A percentile compares a stretch with the other conserved stretches of the same genome.
phyloP scores from a whole-genome alignment of 2,113 vertebrate genomes.

The Heptranchias perlo region DNA sequence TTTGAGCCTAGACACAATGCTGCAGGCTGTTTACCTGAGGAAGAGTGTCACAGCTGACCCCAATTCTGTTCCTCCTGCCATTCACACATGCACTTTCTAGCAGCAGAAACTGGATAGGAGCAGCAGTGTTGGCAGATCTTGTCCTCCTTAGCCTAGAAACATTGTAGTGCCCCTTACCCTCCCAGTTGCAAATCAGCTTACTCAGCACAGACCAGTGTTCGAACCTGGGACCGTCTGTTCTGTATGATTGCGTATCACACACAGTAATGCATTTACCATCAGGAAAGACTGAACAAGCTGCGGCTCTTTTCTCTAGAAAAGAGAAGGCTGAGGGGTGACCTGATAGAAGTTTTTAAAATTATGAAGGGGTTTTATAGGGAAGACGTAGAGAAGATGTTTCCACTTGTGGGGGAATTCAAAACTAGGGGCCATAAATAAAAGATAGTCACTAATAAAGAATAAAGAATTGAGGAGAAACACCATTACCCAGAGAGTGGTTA shows the following conservation, averaged over 20 bases:
- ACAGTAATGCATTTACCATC: neutral
- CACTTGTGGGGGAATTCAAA: neutral
- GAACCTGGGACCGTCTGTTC: neutral
- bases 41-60: neutral
- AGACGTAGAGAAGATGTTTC: neutral
- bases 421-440: neutral
- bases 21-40: neutral
- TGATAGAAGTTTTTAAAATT: too few relatives aligned
- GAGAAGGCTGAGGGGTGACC: too few relatives aligned
- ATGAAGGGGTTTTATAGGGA: neutral
- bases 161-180: neutral
- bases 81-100: neutral
- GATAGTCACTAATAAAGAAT: neutral
- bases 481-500: neutral
- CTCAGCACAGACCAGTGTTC: neutral
- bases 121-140: neutral
- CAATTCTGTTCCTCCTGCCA: neutral
- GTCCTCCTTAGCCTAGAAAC: neutral
- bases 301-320: too few relatives aligned
- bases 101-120: neutral
- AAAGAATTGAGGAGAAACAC: neutral
- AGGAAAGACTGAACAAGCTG: too few relatives aligned
- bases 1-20: neutral
- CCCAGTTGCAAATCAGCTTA: neutral
- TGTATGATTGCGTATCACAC: neutral